Evolutionary conservation across 1,140 invertebrate genomes (phyloP), one percentile per base, ranked within the genome.

Genomic region (Reticulitermes speratus): DNA sequence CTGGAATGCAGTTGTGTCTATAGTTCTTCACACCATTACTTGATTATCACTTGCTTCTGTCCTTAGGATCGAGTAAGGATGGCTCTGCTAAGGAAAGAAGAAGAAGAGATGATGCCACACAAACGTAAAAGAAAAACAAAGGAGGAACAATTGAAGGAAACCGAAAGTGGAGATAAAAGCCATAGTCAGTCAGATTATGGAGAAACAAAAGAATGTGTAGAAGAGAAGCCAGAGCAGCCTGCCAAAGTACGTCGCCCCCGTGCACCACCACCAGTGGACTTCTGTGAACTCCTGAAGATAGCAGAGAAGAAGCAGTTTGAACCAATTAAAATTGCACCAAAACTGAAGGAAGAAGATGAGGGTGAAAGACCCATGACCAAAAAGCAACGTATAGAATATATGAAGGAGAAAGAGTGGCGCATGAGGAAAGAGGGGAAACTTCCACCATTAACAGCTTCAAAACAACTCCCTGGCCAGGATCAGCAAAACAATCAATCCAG

Each of bases 221-320:
- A 90, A 88, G 91, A 90, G 84, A 92, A 91, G 82, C 92, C 90
- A 87, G 90, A 93, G 55, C 91, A 92, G 30, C 90, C 85, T 75
- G 59, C 92, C 45, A 95, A 95, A 88, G 89, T 92, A 19, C 94
- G 94, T 89, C 91, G 89, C 85, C 90, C 92, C 8, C 89, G 92
- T 45, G 90, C 92, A 11, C 95, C 96, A 52, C 96, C 96, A 3
- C 94, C 94, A 25, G 93, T 96, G 89, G 94, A 96, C 90, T 97
- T 96, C 89, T 90, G 93, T 87, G 93, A 95, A 82, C 88, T 97
- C 32, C 89, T 97, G 0, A 96, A 96, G 90, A 90, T 98, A 25
- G 97, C 96, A 14, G 95, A 96, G 88, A 93, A 96, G 89, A 97
- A 97, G 89, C 96, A 97, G 88, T 92, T 94, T 90, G 96, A 97